Conservation (phyloP, 2,888 invertebrate genomes). For the Taphrorychus bicolor region DNA sequence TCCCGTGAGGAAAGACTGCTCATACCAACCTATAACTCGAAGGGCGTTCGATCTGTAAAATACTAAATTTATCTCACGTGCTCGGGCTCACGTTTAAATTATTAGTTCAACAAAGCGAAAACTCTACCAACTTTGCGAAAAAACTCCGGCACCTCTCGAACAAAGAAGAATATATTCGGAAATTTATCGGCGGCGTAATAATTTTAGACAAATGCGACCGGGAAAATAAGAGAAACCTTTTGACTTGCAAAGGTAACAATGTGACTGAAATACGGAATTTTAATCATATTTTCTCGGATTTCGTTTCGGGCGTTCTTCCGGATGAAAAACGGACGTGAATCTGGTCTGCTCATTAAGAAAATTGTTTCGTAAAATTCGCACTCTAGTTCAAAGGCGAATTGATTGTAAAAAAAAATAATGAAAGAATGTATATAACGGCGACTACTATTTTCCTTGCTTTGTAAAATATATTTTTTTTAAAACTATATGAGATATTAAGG, state of each 20-base stretch:
- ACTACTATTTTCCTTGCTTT: too few species aligned
- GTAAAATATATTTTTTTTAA: too few species aligned
- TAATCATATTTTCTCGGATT: conserved; percentile 9
- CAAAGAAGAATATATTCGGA: conserved; percentile 37
- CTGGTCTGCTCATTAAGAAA: background rate
- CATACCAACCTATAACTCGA: too few species aligned
- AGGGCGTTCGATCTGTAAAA: background rate
- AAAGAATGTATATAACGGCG: too few species aligned
- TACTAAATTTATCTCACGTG: conserved; percentile 31
- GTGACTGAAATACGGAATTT: conserved; percentile 34
- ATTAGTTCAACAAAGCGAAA: conserved; percentile 33
- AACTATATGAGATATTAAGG: too few species aligned
- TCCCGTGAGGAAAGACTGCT: background rate
- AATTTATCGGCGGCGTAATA: conserved; percentile 34
- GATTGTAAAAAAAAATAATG: too few species aligned
- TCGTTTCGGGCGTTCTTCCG: background rate
- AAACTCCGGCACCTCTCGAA: conserved; percentile 17
- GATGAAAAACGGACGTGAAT: background rate
- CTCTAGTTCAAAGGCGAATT: too few species aligned
- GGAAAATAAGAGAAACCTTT: conserved; percentile 25
- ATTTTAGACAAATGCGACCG: conserved; percentile 34
- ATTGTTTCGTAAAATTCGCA: background rate
- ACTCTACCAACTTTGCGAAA: conserved; percentile 25
- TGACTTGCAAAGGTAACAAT: conserved; percentile 31
- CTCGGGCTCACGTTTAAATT: conserved; percentile 25